phyloP scores from a whole-genome alignment of 2,888 invertebrate species.

The Agriopis leucophaearia region DNA sequence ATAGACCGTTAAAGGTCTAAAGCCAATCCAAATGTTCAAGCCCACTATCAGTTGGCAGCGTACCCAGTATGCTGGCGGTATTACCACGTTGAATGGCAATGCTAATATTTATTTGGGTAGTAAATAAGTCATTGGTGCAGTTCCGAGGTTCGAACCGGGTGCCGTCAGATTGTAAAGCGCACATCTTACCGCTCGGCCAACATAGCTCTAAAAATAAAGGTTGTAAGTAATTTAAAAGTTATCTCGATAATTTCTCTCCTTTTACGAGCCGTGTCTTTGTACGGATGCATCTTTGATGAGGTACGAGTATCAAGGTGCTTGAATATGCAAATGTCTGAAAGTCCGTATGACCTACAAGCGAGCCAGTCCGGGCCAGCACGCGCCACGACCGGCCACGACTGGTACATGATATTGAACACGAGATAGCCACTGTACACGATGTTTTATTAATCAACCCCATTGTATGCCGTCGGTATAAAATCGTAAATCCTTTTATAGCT shows the following conservation, averaged over 20 bases:
- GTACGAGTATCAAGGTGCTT: slow-evolving; percentile 53
- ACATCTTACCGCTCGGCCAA: no score
- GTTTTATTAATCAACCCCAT: slow-evolving; percentile 77
- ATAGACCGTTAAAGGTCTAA: no score
- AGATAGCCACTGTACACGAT: slow-evolving; percentile 62
- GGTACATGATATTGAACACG: slow-evolving; percentile 51
- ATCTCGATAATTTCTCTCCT: slow-evolving; percentile 51
- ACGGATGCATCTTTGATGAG: slow-evolving; percentile 49
- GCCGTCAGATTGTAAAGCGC: no score
- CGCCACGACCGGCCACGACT: slow-evolving; percentile 44
- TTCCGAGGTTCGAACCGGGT: no score
- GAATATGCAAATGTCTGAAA: slow-evolving; percentile 74
- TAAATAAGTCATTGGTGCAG: no score
- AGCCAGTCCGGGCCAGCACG: slow-evolving; percentile 47
- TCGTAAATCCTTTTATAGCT: slow-evolving; percentile 56
- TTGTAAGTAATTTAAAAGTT: slow-evolving; percentile 32
- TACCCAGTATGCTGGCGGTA: no score
- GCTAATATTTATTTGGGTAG: no score
- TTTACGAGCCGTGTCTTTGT: slow-evolving; percentile 50
- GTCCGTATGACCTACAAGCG: slow-evolving; percentile 73
- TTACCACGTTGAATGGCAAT: no score
- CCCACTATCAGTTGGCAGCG: no score
- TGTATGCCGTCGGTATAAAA: slow-evolving; percentile 55
- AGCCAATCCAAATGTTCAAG: no score
- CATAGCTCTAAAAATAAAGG: no score